Conservation (phyloP, 2,113 vertebrate species). For the Monopterus albus region DNA sequence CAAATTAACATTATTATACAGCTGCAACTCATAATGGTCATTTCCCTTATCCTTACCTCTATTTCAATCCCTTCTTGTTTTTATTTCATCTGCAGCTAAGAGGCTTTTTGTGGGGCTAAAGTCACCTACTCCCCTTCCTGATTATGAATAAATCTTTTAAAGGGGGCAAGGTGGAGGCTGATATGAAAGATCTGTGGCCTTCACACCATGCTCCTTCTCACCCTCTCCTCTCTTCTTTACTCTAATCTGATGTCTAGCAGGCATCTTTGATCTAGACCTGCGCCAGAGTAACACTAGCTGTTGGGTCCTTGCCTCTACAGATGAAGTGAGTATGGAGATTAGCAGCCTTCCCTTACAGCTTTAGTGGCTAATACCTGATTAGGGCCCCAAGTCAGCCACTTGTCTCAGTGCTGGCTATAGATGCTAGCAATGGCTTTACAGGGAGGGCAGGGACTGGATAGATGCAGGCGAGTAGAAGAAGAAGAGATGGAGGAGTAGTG, state of each 20-base stretch:
- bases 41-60: constrained; percentile 37
- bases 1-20: constrained; percentile 9
- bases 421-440: constrained; percentile 87
- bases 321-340: constrained; percentile 98
- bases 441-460: constrained; percentile 54
- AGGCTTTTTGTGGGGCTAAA: constrained; percentile 49
- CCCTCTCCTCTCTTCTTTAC: constrained; percentile 78
- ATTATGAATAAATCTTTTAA: constrained; percentile 74
- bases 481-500: constrained; percentile 60
- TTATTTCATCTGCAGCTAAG: constrained; percentile 59
- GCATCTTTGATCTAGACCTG: constrained; percentile 92
- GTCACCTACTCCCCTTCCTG: constrained; percentile 47
- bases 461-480: constrained; percentile 24
- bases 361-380: constrained; percentile 98
- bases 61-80: constrained; percentile 46
- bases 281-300: constrained; percentile 84
- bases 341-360: constrained; percentile 91
- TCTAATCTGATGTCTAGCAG: constrained; percentile 94
- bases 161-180: constrained; percentile 68
- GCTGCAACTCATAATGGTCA: constrained; percentile 25
- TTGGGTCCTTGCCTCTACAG: constrained; percentile 88
- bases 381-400: constrained; percentile 91
- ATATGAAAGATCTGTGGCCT: constrained; percentile 83
- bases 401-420: constrained; percentile 92
- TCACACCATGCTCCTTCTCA: constrained; percentile 81